A percentile compares a stretch with the other conserved stretches of the same genome.
These are phyloP conservation scores for Enteromius radiatus DNA, from an alignment of 2,797 vertebrate species.

Conservation along the genomic window DNA sequence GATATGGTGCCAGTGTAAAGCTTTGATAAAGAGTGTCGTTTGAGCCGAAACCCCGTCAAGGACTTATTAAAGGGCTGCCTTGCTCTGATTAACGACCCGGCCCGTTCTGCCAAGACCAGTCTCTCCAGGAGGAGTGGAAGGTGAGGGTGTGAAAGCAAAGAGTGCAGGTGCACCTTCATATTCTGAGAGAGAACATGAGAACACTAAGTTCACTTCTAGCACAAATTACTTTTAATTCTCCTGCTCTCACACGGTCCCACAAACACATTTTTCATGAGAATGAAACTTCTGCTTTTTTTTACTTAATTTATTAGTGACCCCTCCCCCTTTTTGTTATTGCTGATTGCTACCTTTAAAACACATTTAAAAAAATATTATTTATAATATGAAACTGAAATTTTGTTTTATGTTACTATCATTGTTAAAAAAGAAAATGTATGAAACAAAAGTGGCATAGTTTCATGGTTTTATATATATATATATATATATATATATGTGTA, in stretches of 20 bases:
- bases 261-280: constrained; percentile 4
- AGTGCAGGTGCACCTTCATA: background rate
- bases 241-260: background rate
- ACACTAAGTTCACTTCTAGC: constrained; percentile 7
- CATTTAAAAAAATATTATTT: background rate
- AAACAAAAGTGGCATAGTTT: background rate
- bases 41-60: constrained; percentile 76
- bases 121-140: constrained; percentile 52
- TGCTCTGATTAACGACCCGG: constrained; percentile 73
- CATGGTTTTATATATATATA: background rate
- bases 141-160: constrained; percentile 10
- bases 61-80: constrained; percentile 79
- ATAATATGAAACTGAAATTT: background rate
- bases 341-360: background rate
- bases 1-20: constrained; percentile 75
- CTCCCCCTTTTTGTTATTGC: background rate
- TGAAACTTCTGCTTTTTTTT: background rate
- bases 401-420: too few relatives aligned
- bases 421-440: background rate
- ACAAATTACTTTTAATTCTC: constrained; percentile 4
- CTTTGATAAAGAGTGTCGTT: constrained; percentile 82
- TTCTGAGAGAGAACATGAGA: constrained; percentile 9
- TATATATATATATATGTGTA: background rate
- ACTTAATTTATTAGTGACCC: too few relatives aligned
- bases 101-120: constrained; percentile 59